Evolutionary conservation across 1,140 invertebrate genomes (phyloP), one percentile per base, ranked within the genome.

Genomic region (Eupeodes corollae): DNA sequence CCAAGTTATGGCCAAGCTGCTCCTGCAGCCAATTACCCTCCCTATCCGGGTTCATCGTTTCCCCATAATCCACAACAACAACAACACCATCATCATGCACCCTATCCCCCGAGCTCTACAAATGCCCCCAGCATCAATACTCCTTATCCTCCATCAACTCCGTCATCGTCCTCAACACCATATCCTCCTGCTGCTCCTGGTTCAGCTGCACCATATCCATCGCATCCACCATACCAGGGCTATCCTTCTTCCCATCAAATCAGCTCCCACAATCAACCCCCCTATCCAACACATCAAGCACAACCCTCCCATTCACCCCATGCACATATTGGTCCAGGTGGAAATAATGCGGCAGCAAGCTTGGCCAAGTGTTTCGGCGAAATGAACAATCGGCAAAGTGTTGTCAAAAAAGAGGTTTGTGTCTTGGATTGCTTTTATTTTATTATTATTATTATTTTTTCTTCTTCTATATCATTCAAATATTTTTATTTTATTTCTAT

Each of bases 361-460:
- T 38, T 38, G n/a, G 16, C n/a, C 16, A 38, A 14, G n/a, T 16
- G 16, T 14, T 38, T 38, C n/a, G 42, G 1, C 34, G 44, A 0
- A 44, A 44, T 15, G 15, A n/a, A 37, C 15, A 13, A 13, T n/a
- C 51, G 50, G 49, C 34, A 44, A 35, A 44, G 35, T 38, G 42
- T 53, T 52, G 56, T 48, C 49, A 46, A 49, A 31, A 59, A 52
- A 61, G 58, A 61, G 58, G 58, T 61, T 61, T 50, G 57, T 59
- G 49, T 37, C 35, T 37, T n/a, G 15, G 15, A 37, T 37, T n/a
- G 16, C 43, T 30, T 35, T 13, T 11, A 16, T 13, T 12, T 14
- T 33, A 34, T n/a, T n/a, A n/a, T n/a, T n/a, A n/a, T n/a, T n/a
- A n/a, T n/a, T n/a, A 14, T 3, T 14, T 30, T 45, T 13, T 46